Evolutionary conservation across 23 tunicate genomes (phyloP).

Genomic region (Halocynthia roretzi): DNA sequence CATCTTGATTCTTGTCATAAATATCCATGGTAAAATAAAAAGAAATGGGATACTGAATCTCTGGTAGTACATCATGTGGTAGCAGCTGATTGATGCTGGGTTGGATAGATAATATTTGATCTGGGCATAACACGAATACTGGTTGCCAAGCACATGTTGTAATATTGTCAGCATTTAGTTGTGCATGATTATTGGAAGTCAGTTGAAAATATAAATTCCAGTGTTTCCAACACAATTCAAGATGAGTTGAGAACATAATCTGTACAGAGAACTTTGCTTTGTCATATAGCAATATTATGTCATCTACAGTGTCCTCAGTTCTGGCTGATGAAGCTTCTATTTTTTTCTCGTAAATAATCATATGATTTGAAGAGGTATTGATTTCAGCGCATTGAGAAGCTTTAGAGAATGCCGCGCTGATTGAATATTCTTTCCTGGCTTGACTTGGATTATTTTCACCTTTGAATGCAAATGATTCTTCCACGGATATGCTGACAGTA

Average conservation of each 20-base stretch:
- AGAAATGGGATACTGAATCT: neutral
- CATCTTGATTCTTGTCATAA: too few relatives aligned
- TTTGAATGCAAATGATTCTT: too few relatives aligned
- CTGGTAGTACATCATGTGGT: neutral
- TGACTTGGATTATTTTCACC: too few relatives aligned
- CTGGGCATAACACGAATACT: slow-evolving; percentile 7
- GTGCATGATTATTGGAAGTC: neutral
- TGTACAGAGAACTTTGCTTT: neutral
- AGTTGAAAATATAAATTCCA: slow-evolving; percentile 4
- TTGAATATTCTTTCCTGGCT: too few relatives aligned
- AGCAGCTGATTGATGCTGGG: slow-evolving; percentile 1
- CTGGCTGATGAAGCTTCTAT: too few relatives aligned
- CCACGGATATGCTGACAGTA: too few relatives aligned
- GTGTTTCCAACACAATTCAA: neutral
- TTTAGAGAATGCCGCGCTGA: too few relatives aligned
- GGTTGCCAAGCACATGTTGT: neutral
- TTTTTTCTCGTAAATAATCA: too few relatives aligned
- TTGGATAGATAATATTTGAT: neutral
- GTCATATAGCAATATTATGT: neutral
- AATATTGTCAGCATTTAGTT: neutral
- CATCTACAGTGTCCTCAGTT: neutral
- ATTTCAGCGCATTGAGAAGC: too few relatives aligned
- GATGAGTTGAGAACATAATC: neutral
- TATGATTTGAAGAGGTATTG: too few relatives aligned
- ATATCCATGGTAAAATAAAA: neutral